Percentiles rank a stretch among this genome's conserved stretches.
phyloP scores from a whole-genome alignment of 2,113 vertebrate species.

The Fukomys damarensis region DNA sequence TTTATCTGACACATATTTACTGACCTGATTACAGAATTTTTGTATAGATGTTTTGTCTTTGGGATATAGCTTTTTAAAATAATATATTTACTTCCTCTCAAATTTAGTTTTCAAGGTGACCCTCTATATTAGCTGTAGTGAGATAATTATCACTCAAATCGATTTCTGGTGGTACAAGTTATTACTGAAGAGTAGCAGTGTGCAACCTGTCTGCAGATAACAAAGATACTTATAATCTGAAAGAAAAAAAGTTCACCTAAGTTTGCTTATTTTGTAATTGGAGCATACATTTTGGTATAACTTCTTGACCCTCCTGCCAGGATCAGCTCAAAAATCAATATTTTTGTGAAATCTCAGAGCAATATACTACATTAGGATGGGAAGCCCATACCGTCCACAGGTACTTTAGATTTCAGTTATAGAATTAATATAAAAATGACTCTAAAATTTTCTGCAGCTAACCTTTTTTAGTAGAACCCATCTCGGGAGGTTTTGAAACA shows the following conservation, averaged over 20 bases:
- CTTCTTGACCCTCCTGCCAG: not conserved
- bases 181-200: not conserved
- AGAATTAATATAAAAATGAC: slow-evolving; percentile 62
- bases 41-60: slow-evolving; percentile 4
- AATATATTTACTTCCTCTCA: slow-evolving; percentile 34
- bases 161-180: slow-evolving; percentile 3
- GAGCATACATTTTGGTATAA: slow-evolving; percentile 52
- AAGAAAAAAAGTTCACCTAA: slow-evolving; percentile 34
- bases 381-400: not conserved
- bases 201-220: slow-evolving; percentile 30
- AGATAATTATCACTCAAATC: slow-evolving; percentile 63
- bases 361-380: not conserved
- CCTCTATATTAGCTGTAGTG: slow-evolving; percentile 50
- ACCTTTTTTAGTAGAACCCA: not conserved
- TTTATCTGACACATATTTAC: slow-evolving; percentile 29
- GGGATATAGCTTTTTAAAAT: slow-evolving; percentile 22
- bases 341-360: slow-evolving; percentile 48
- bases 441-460: not conserved
- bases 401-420: slow-evolving; percentile 50
- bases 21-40: not conserved
- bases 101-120: slow-evolving; percentile 70
- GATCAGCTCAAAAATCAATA: slow-evolving; percentile 27
- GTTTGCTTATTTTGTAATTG: slow-evolving; percentile 66
- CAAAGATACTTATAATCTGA: slow-evolving; percentile 19
- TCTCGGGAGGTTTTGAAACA: not conserved